Base-by-base conservation (phyloP, 2,888 invertebrate species). In the Phorcus lineatus region DNA sequence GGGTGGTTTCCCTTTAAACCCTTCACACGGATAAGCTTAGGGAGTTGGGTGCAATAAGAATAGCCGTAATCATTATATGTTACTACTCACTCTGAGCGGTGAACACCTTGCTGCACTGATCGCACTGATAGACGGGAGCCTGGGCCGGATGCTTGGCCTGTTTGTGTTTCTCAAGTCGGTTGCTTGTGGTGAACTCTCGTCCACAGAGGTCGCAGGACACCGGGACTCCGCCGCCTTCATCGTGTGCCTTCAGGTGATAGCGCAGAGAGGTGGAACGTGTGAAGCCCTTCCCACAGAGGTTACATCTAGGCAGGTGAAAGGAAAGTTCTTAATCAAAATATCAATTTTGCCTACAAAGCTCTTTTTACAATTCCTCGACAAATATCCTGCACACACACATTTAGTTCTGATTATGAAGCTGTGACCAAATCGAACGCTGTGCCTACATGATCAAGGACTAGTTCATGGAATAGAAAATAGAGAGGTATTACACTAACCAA, bases 241-340 rank as follows among this genome's bases (percentile, higher is more conserved):
- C 87, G 67, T 89, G 89, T 22, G 86, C 86, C 78, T 85, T 87
- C 74, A 89, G 80, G 78, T 89, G 89, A 67, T 88, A 88, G 74
- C 86, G 86, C 57, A 89, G 81, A 0, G 87, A 85, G 11, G 86
- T 84, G 28, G 86, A 86, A 40, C 88, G 86, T n/a, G 86, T 82
- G 74, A 86, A 86, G 66, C 87, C 83, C 57, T 86, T 84, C 7
- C 88, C 88, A 85, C 89, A 89, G 16, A 87, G 81, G 74, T 86
- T 89, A 79, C 89, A 89, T 54, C 89, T 89, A 81, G 22, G 81
- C 85, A 74, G 19, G 52, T 11, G 13, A 66, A 7, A 19, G 28
- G 0, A 70, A 57, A 2, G 4, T 36, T 36, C 36, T 6, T 7
- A 36, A 36, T n/a, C n/a, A n/a, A n/a, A n/a, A n/a, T n/a, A n/a